Evolutionary conservation across 1,140 invertebrate genomes (phyloP).

Genomic region (Apis dorsata): DNA sequence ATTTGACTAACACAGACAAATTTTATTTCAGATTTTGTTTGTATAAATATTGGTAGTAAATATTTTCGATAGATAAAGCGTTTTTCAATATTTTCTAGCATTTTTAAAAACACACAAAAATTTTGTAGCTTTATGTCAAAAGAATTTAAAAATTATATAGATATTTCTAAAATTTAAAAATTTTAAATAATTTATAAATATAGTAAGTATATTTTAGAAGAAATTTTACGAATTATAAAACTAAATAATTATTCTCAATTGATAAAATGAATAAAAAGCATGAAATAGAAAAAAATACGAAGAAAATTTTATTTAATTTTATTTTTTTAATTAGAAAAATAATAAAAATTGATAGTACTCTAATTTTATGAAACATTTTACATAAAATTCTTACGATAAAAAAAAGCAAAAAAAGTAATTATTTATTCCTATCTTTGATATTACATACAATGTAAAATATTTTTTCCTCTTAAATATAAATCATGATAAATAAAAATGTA

Average conservation of each 20-base stretch:
- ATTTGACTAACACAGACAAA: no score
- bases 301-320: no score
- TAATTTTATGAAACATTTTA: constrained; percentile 2
- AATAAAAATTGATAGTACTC: not conserved
- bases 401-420: not conserved
- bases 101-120: no score
- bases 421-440: not conserved
- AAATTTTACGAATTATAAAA: not conserved
- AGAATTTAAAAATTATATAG: not conserved
- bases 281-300: no score
- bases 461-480: not conserved
- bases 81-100: no score
- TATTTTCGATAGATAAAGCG: no score
- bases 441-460: not conserved
- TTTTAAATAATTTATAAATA: not conserved
- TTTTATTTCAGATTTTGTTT: no score
- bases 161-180: not conserved
- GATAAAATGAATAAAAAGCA: no score
- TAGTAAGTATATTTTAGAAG: not conserved
- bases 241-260: no score
- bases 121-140: no score
- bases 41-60: no score
- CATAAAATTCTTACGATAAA: not conserved
- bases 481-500: not conserved
- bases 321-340: no score